Evolutionary conservation across 37 sponge, comb jelly and placozoan genomes (phyloP).

Genomic region (Hormiphora californensis): DNA sequence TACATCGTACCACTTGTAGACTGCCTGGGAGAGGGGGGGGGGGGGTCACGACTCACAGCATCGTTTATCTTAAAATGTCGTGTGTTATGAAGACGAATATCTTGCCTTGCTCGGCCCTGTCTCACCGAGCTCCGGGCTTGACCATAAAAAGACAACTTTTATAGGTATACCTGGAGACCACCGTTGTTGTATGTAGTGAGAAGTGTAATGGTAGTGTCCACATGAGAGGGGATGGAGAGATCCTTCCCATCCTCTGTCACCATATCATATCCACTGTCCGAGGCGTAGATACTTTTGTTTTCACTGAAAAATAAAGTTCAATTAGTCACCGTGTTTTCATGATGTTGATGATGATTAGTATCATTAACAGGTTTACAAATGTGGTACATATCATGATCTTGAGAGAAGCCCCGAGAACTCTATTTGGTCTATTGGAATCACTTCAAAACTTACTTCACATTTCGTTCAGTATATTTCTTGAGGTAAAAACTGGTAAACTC

Average conservation of each 20-base stretch:
- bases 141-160: neutral
- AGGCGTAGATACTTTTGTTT: neutral
- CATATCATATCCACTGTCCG: neutral
- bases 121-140: too few species aligned
- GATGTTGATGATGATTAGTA: neutral
- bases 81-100: too few species aligned
- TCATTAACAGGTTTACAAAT: too few species aligned
- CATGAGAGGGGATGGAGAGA: neutral
- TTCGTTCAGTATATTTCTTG: neutral
- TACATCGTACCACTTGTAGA: conserved; percentile 23
- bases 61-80: too few species aligned
- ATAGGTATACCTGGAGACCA: conserved; percentile 11
- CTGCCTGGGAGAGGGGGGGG: neutral
- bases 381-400: too few species aligned
- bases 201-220: conserved; percentile 24
- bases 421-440: neutral
- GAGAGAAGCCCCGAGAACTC: too few species aligned
- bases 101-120: too few species aligned
- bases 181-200: conserved; percentile 37
- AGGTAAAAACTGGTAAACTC: conserved; percentile 44
- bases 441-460: neutral
- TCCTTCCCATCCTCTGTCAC: neutral
- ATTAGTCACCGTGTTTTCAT: neutral
- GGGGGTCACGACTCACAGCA: too few species aligned
- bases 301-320: neutral